Percentiles rank a stretch among this genome's conserved stretches.
Evolutionary conservation across 2,797 vertebrate genomes (phyloP).

Genomic region (Chrosomus eos): DNA sequence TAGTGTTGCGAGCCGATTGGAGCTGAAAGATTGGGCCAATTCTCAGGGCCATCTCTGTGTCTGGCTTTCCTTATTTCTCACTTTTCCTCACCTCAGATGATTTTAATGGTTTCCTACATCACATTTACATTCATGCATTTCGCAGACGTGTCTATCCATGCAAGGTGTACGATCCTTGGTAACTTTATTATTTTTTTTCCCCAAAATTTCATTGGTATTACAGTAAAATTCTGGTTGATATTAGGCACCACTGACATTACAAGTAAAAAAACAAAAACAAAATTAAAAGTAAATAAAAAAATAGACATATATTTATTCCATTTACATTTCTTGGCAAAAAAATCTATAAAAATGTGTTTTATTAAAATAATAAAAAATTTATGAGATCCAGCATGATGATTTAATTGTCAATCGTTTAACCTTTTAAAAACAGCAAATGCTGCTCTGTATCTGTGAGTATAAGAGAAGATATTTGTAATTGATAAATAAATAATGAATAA

Average conservation of each 20-base stretch:
- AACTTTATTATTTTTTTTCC: background rate
- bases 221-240: background rate
- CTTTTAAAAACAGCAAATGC: background rate
- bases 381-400: background rate
- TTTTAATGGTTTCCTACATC: background rate
- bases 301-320: background rate
- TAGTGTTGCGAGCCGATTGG: conserved; percentile 74
- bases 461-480: too few species aligned
- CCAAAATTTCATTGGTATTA: background rate
- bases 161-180: background rate
- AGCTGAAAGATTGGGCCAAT: conserved; percentile 70
- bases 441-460: too few species aligned
- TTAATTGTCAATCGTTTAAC: background rate
- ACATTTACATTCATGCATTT: background rate
- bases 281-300: background rate
- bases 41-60: conserved; percentile 47
- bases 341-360: background rate
- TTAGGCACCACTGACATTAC: background rate
- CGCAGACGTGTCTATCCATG: background rate
- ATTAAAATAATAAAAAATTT: background rate
- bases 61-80: conserved; percentile 8
- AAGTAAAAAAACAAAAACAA: background rate
- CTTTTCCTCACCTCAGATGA: background rate
- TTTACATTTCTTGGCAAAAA: background rate
- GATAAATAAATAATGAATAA: background rate